A percentile compares a stretch with the other conserved stretches of the same genome.
Conservation (phyloP, 2,113 vertebrate genomes). For the Nipponia nippon region DNA sequence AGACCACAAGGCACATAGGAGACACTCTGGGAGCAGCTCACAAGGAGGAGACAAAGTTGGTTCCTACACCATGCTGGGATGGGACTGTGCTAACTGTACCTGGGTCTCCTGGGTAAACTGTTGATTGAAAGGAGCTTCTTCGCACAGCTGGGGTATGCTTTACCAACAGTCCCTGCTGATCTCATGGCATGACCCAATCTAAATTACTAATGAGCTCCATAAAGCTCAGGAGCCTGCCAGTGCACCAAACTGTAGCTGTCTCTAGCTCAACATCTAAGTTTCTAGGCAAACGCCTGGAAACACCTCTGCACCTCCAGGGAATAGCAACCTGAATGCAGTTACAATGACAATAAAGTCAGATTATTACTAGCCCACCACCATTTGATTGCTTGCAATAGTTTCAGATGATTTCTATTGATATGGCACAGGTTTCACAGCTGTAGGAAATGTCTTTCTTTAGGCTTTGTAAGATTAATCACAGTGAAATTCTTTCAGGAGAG, state of each 20-base stretch:
- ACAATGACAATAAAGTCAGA: not conserved
- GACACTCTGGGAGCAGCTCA: not conserved
- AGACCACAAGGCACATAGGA: not conserved
- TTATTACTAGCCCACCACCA: not conserved
- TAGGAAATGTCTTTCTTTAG: not conserved
- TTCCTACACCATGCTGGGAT: not conserved
- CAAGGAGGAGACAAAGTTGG: not conserved
- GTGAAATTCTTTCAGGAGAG: not conserved
- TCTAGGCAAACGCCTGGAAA: not conserved
- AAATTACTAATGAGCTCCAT: not conserved
- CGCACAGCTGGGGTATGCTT: not conserved
- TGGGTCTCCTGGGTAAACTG: not conserved
- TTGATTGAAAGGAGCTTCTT: not conserved
- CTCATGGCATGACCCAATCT: not conserved
- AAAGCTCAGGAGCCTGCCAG: not conserved
- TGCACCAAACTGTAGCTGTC: too few relatives aligned
- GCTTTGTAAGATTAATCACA: not conserved
- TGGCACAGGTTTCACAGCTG: not conserved
- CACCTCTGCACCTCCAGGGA: not conserved
- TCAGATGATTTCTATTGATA: not conserved
- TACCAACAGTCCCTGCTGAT: too few relatives aligned
- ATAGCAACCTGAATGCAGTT: not conserved
- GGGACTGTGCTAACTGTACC: not conserved
- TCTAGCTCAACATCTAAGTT: not conserved
- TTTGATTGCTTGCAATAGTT: not conserved